Base-by-base conservation (phyloP, 2,888 invertebrate genomes). In the Ditula angustiorana region DNA sequence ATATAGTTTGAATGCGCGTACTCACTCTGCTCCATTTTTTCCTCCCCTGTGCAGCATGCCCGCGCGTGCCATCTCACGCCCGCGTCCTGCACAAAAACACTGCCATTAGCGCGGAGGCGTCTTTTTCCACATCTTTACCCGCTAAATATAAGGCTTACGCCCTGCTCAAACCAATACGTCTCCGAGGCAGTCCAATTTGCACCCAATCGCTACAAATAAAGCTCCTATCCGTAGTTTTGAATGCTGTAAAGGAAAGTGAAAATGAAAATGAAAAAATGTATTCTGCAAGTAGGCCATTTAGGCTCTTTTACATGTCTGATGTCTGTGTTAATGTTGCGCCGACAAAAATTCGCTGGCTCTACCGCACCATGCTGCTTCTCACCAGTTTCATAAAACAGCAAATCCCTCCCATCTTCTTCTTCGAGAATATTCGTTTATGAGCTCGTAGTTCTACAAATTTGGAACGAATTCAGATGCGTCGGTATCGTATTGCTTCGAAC, bases 21-120 rank as follows among this genome's bases (percentile, higher is more conserved):
- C 95, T 95, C 89, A 95, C 95, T 95, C 95, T 83, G 95, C 94
- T 92, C 95, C 95, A 91, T 95, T 95, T 94, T 95, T 95, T 90
- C 95, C 94, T 84, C 94, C 94, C 94, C 95, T 95, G 93, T 95
- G 95, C 93, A 95, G 94, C 94, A 95, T 95, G 85, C 95, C 95
- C 94, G 95, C 95, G 91, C 95, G 95, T 92, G 96, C 95, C 96
- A 96, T 96, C 93, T 94, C 94, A 94, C 94, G 93, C 92, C 90
- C 87, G 87, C 88, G 85, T 86, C 88, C 94, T 94, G 91, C 69
- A 90, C 90, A 87, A 87, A 81, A 81, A 68, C 61, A 61, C 86
- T 87, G 87, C 85, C 82, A 88, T 90, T 90, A 87, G 80, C 78
- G 23, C 56, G 49, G 49, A 41, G 30, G 23, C 62, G 41, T 49